Conservation (phyloP, 2,888 invertebrate genomes). For the Anoplius nigerrimus region DNA sequence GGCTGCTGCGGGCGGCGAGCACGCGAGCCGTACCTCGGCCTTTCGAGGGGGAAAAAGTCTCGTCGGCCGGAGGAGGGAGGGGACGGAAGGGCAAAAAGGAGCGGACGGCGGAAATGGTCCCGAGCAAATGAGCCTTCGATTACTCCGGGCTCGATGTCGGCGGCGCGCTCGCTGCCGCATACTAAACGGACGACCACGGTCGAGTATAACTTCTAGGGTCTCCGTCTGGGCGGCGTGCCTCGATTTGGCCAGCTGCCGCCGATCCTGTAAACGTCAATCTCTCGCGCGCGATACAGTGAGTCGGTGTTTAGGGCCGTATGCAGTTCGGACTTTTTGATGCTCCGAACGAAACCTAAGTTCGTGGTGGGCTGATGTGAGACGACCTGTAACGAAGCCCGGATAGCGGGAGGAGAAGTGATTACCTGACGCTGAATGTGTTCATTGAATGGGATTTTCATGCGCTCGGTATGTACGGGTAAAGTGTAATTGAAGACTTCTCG, state of each 20-base stretch:
- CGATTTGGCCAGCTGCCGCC: conserved; percentile 1
- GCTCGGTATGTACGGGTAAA: no score
- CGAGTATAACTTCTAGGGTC: not conserved
- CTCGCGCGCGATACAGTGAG: not conserved
- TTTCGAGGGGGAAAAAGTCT: conserved; percentile 1
- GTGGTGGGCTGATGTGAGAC: no score
- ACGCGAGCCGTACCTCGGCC: conserved; percentile 5
- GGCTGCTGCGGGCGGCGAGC: conserved; percentile 5
- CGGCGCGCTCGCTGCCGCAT: not conserved
- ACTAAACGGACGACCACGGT: conserved; percentile 6
- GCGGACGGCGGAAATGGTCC: conserved; percentile 1
- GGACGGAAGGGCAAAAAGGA: not conserved
- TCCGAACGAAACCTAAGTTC: not conserved
- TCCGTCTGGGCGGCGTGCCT: not conserved
- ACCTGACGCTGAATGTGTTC: no score
- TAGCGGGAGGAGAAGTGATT: no score
- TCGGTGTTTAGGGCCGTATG: not conserved
- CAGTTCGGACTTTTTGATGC: not conserved
- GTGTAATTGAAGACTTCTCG: no score
- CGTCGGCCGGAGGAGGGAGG: not conserved
- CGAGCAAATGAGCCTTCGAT: conserved; percentile 11
- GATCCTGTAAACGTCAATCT: not conserved
- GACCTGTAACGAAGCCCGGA: no score
- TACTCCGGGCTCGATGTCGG: not conserved
- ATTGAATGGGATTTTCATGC: no score